Percentiles rank a stretch among this genome's conserved stretches.
phyloP scores from a whole-genome alignment of 1,140 invertebrate species.

The Brachystomella parvula region DNA sequence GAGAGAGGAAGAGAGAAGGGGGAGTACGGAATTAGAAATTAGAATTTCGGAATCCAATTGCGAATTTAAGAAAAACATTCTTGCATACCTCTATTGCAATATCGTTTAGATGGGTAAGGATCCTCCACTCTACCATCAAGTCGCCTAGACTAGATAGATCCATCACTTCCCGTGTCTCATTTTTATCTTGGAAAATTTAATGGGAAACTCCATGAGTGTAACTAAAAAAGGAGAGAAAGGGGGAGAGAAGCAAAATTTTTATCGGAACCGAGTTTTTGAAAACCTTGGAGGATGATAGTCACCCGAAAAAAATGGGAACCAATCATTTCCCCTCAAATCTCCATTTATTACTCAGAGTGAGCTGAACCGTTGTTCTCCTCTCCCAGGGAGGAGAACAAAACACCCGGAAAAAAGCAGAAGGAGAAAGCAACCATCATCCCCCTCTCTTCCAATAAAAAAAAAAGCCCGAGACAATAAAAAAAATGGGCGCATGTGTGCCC shows the following conservation, averaged over 20 bases:
- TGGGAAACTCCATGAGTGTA: background rate
- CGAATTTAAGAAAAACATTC: background rate
- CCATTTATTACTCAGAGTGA: background rate
- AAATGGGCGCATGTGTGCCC: constrained; percentile 11
- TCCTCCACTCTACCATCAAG: too few species aligned
- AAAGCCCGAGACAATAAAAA: background rate
- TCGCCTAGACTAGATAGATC: too few species aligned
- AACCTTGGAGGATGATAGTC: constrained; percentile 5
- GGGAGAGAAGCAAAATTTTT: background rate
- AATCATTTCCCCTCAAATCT: constrained; percentile 8
- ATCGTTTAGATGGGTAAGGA: too few species aligned
- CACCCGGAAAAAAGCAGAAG: background rate
- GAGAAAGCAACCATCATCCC: background rate
- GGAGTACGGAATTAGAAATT: too few species aligned
- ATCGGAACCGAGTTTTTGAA: background rate
- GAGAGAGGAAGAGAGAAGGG: background rate
- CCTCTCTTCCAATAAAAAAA: background rate
- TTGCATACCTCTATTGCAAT: too few species aligned
- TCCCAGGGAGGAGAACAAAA: background rate
- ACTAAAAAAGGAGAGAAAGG: too few species aligned
- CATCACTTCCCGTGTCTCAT: constrained; percentile 1
- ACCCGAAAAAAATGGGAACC: constrained; percentile 12
- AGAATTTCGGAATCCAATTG: too few species aligned
- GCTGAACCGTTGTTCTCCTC: background rate
- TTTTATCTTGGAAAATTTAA: constrained; percentile 2